Evolutionary conservation across 2,888 invertebrate species (phyloP).

Genomic region (Tanaodytes sp.): DNA sequence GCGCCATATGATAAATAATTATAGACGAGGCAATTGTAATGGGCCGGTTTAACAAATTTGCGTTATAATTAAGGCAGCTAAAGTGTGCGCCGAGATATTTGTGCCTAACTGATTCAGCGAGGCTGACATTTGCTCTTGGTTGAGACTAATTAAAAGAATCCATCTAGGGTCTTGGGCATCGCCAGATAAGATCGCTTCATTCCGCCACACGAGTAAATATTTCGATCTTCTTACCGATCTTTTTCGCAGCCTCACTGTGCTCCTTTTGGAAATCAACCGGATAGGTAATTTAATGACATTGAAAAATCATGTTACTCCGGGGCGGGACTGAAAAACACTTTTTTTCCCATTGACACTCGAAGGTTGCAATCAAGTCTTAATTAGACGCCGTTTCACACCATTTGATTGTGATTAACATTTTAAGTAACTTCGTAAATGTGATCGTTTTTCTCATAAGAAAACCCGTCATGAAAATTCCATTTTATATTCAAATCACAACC

Average conservation of each 20-base stretch:
- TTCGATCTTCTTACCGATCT: constrained; percentile 49
- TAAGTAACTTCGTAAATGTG: too few relatives aligned
- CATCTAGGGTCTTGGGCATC: constrained; percentile 55
- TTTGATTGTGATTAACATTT: too few relatives aligned
- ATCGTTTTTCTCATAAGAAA: too few relatives aligned
- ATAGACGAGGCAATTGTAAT: constrained; percentile 50
- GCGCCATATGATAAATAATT: constrained; percentile 40
- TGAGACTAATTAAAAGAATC: constrained; percentile 70
- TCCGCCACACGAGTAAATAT: constrained; percentile 48
- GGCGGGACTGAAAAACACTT: constrained; percentile 28
- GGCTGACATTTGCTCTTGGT: constrained; percentile 61
- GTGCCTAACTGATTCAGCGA: constrained; percentile 53
- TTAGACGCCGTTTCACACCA: constrained; percentile 14
- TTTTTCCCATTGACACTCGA: constrained; percentile 38
- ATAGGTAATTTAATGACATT: constrained; percentile 44
- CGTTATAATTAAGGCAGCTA: constrained; percentile 45
- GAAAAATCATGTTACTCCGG: constrained; percentile 35
- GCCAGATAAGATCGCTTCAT: constrained; percentile 59
- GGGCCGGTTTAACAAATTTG: constrained; percentile 49
- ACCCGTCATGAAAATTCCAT: too few relatives aligned
- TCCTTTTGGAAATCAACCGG: constrained; percentile 37
- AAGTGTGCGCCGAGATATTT: constrained; percentile 40
- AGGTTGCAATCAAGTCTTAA: constrained; percentile 46
- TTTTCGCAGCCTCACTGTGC: constrained; percentile 20
- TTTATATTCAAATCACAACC: too few relatives aligned